Base-by-base conservation (phyloP, 2,113 vertebrate species). In the Oreochromis tanganicae region DNA sequence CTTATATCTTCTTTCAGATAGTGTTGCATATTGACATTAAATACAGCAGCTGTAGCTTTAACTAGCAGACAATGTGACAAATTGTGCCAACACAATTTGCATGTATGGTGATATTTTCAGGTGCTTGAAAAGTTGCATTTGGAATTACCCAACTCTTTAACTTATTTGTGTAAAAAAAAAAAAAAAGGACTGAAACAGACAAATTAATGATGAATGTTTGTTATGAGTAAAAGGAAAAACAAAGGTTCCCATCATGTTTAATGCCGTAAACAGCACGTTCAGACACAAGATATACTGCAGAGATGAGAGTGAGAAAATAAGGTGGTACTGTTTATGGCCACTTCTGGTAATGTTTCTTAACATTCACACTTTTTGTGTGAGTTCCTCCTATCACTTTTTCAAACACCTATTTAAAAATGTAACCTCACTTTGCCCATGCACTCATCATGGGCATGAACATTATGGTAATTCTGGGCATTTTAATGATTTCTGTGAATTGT, bases 21-120 rank as follows among this genome's bases (percentile, higher is more conserved):
- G 32, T 36, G 17, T 66, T 66, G 10, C 61, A 66, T 66, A 66
- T 36, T 66, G 32, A 12, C 32, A 63, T 63, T n/a, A n/a, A 66
- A 66, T 36, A 66, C 61, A 66, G 32, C 32, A 36, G 32, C 59
- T 36, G 59, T 36, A 63, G 3, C 61, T 66, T 36, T 63, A 63
- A 63, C 61, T 66, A 36, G 3, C 6, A 36, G 32, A 36, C 32
- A 36, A 66, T 36, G 36, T 63, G 32, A 63, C 59, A n/a, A 63
- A 63, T 63, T 63, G 59, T 63, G 17, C 9, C 0, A 0, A 0
- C 32, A 36, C 17, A 63, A 11, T 66, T n/a, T 36, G 17, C 6
- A 36, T 7, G 32, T 66, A 36, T 36, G 1, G 17, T 66, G 32
- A 38, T n/a, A n/a, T 66, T 36, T n/a, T n/a, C 32, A 66, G 61